Percentiles rank a stretch among this genome's conserved stretches.
phyloP scores from a whole-genome alignment of 2,888 invertebrate genomes.

The Lithophane socia region DNA sequence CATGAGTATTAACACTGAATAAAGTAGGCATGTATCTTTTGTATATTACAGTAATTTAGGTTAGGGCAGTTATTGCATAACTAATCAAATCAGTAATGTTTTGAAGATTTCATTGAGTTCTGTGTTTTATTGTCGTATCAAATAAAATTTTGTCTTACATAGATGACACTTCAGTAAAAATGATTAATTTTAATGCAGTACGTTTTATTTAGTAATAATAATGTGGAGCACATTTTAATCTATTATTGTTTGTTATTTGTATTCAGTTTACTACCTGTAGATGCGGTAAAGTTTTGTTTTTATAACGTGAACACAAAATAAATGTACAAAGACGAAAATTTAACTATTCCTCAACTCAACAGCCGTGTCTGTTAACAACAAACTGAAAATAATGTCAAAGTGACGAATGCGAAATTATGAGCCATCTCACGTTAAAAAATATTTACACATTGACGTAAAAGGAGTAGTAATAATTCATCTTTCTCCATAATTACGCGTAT shows the following conservation, averaged over 20 bases:
- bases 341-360: neutral
- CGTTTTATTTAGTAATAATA: neutral
- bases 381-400: constrained; percentile 1
- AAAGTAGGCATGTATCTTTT: neutral
- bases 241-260: constrained; percentile 9
- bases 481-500: constrained; percentile 20
- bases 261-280: neutral
- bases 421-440: neutral
- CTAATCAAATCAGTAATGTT: neutral
- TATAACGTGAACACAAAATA: neutral
- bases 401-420: neutral
- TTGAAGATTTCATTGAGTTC: neutral
- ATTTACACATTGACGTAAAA: constrained; percentile 7
- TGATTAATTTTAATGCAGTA: neutral
- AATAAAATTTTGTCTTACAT: neutral
- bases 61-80: neutral
- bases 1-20: neutral
- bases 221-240: neutral
- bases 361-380: neutral
- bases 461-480: neutral
- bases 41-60: too few relatives aligned
- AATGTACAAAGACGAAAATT: neutral
- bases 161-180: neutral
- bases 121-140: constrained; percentile 1
- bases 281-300: neutral